Evolutionary conservation across 2,888 invertebrate species (phyloP), one percentile per base, ranked within the genome.

Genomic region (Drosophila leonis): DNA sequence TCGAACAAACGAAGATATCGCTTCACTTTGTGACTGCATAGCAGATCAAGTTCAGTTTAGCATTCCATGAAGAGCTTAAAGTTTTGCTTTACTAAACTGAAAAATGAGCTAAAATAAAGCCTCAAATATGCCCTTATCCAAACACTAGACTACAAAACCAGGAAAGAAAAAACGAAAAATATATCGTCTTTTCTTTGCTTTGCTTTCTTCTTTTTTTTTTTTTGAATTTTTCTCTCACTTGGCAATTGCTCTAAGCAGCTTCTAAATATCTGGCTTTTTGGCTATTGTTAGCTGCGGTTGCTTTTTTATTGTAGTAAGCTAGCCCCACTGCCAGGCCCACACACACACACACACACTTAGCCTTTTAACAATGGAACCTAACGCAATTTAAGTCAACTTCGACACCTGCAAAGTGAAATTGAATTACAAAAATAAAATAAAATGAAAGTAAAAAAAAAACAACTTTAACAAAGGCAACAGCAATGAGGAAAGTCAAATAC

Each of bases 401-500:
- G 69, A 77, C 64, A 66, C 61, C 62, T 64, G 37, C 42, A 60
- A 65, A 83, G 72, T 72, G 63, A 71, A 83, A 83, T 88, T 80
- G 75, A 85, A 85, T 82, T 73, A 73, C 75, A 73, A 72, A 72
- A 44, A 57, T 52, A 65, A 62, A 65, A 71, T 51, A 37, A 63
- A 57, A 76, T 41, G 56, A 56, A 63, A 51, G 29, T 67, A 69
- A 80, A 76, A 56, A 52, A 49, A 31, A 77, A 73, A 48, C 24
- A 77, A 75, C 57, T 64, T 61, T 46, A 54, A 60, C 54, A 46
- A 46, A 35, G 49, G 54, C 39, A 46, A 61, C 49, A 57, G 39
- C 71, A 75, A 65, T 57, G 41, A 31, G 41, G 3, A 49, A 79
- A 79, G 66, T 59, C 71, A 79, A 79, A 75, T 60, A 71, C 72